Base-by-base conservation (phyloP, 2,888 invertebrate species). In the Chloroclysta siterata region DNA sequence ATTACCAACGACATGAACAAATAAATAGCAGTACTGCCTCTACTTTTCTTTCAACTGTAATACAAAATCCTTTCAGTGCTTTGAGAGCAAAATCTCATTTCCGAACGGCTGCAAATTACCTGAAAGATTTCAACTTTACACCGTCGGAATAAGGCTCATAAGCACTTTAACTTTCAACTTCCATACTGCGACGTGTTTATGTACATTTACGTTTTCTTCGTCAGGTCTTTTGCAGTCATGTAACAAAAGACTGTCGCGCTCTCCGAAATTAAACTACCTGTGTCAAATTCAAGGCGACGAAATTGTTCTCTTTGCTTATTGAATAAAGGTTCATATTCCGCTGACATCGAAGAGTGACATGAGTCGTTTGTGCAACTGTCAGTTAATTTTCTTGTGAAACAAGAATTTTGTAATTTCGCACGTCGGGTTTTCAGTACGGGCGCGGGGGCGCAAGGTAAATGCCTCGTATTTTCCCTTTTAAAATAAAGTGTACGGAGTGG, bases 201-300 rank as follows among this genome's bases (percentile, higher is more conserved):
- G 29, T 53, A 66, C 51, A 41, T 59, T 58, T 65, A 54, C 53
- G 53, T 75, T 79, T 80, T 78, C 77, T 77, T 81, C 80, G 80
- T 81, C 77, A 78, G 76, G 77, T 75, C 80, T 79, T 83, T 82
- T 77, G 65, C 77, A 80, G 79, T 64, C 36, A 65, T 72, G 59
- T 69, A 74, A 78, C 74, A 79, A 82, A 80, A 74, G 72, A 39
- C 56, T 54, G 63, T 60, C 65, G 58, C 67, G 67, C 71, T 71
- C 63, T 61, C 66, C 54, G 52, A 76, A 75, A 77, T 71, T 68
- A 73, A 62, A 70, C 65, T 68, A 70, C 65, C 51, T 61, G 50
- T 58, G 15, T 28, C 15, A 52, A 36, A 46, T 53, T 50, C n/a
- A 15, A 56, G 28, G 29, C 55, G 48, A 54, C 53, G 53, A 67